These are phyloP conservation scores for Parasteatoda lunata DNA, from an alignment of 2,888 invertebrate species.

Conservation along the genomic window DNA sequence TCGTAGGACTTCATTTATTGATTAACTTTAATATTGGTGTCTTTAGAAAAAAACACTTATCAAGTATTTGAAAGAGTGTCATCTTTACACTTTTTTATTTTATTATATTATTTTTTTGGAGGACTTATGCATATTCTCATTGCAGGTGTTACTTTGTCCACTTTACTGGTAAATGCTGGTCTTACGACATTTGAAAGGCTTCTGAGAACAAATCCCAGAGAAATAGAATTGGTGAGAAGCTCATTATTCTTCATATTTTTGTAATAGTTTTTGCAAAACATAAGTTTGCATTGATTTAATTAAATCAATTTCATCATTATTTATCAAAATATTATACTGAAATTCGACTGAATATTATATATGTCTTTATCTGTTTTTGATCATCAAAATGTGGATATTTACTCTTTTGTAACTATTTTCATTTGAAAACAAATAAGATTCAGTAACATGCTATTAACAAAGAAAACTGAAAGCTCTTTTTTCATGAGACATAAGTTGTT, in stretches of 20 bases:
- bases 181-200: conserved; percentile 81
- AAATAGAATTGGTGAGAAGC: conserved; percentile 79
- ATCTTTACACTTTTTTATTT: not conserved
- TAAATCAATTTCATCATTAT: conserved; percentile 50
- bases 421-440: too few relatives aligned
- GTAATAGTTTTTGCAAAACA: not conserved
- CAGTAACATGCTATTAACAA: too few relatives aligned
- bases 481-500: too few relatives aligned
- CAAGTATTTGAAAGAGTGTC: not conserved
- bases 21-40: not conserved
- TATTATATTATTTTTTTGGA: not conserved
- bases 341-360: too few relatives aligned
- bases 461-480: too few relatives aligned
- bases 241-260: not conserved
- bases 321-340: too few relatives aligned
- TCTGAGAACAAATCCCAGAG: conserved; percentile 81
- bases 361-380: too few relatives aligned
- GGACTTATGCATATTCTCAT: not conserved
- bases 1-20: not conserved
- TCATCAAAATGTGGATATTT: too few relatives aligned
- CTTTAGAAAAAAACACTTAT: not conserved
- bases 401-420: too few relatives aligned
- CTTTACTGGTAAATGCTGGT: conserved; percentile 77
- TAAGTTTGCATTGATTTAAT: not conserved
- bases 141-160: conserved; percentile 56